Percentiles rank a stretch among this genome's conserved stretches.
phyloP scores from a whole-genome alignment of 1,140 invertebrate genomes.

The Aphelenchoides besseyi region DNA sequence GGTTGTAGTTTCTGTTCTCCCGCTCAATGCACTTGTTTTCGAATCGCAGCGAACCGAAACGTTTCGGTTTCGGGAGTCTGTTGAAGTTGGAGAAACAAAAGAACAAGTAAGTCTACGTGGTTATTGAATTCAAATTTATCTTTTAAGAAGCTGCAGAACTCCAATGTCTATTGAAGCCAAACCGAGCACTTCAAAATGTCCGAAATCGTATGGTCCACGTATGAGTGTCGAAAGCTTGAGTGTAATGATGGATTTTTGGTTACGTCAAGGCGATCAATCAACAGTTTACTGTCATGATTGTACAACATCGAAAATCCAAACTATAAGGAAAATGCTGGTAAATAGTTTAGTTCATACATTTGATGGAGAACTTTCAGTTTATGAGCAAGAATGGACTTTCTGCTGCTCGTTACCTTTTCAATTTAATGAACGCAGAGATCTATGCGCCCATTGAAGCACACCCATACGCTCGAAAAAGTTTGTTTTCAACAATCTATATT shows the following conservation, averaged over 20 bases:
- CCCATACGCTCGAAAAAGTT: background rate
- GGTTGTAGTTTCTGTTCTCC: no score
- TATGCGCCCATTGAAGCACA: background rate
- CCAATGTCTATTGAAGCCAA: background rate
- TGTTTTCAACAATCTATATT: background rate
- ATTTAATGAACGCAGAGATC: background rate
- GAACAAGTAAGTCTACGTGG: background rate
- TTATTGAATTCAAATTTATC: background rate
- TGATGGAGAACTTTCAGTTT: background rate
- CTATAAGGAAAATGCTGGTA: background rate
- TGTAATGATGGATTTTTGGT: background rate
- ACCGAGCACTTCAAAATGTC: slow-evolving; percentile 11
- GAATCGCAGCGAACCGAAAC: background rate
- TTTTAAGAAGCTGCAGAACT: background rate
- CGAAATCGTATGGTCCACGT: background rate
- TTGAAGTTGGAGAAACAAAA: background rate
- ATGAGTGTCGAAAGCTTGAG: background rate
- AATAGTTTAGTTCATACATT: background rate
- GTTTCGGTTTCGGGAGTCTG: background rate
- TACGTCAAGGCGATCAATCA: background rate
- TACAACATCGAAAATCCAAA: background rate
- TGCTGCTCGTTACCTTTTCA: background rate
- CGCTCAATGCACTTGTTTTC: no score
- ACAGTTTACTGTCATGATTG: background rate
- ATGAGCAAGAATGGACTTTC: background rate